phyloP scores from a whole-genome alignment of 2,888 invertebrate genomes.

The Hipparchia semele region DNA sequence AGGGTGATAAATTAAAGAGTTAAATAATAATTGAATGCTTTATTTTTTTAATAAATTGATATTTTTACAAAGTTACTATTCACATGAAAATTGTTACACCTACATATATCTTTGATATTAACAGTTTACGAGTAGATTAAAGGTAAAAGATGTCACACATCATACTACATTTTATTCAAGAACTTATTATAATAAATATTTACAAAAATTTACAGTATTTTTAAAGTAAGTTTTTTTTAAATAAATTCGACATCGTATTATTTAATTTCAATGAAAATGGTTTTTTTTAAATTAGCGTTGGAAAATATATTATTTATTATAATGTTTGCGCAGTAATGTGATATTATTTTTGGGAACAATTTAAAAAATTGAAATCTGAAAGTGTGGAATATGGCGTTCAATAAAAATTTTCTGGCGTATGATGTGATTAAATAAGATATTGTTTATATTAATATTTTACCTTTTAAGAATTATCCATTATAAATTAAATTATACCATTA shows the following conservation, averaged over 20 bases:
- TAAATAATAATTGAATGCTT: constrained; percentile 36
- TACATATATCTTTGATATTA: constrained; percentile 69
- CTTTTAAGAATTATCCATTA: no score
- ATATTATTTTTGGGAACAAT: constrained; percentile 4
- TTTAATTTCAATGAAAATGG: not conserved
- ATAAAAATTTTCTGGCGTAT: no score
- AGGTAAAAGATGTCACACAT: constrained; percentile 77
- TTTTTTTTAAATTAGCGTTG: constrained; percentile 1
- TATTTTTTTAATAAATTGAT: constrained; percentile 72
- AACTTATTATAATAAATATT: constrained; percentile 53
- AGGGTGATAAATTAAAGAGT: constrained; percentile 2
- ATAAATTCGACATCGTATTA: constrained; percentile 49
- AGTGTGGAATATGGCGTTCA: no score
- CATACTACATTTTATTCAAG: constrained; percentile 53
- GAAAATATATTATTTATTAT: constrained; percentile 1
- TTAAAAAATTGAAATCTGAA: not conserved
- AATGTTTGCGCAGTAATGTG: not conserved
- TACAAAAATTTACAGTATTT: constrained; percentile 54
- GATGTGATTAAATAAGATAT: no score
- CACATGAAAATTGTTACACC: constrained; percentile 75
- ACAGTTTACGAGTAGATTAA: constrained; percentile 70
- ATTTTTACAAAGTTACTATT: constrained; percentile 76
- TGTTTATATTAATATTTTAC: no score
- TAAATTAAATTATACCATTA: no score
- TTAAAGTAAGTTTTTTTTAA: constrained; percentile 36